Evolutionary conservation across 1,140 invertebrate species (phyloP), one percentile per base, ranked within the genome.

Genomic region (Papilio xuthus): DNA sequence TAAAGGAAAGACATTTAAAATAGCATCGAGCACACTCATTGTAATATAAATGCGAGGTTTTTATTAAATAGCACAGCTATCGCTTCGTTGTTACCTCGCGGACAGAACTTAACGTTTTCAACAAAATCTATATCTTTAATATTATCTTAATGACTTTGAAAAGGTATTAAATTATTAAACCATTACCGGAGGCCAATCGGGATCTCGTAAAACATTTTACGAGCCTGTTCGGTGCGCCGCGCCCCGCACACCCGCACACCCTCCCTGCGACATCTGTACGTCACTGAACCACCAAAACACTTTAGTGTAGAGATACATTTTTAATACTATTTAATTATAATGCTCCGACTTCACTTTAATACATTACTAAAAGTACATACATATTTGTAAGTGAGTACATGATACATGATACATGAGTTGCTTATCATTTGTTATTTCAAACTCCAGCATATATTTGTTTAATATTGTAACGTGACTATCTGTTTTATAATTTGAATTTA

Each of bases 141-240:
- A 72, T 72, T 72, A 74, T 56, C 15, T 12, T 56, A 74, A 53
- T 53, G 4, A 28, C 26, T 20, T 53, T 15, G 47, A 74, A 53
- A 74, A 28, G 47, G 15, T 47, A 74, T 74, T 32, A 28, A 74
- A 74, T 56, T 74, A 74, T 74, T 50, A 50, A 56, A 47, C 72
- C 15, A 56, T 74, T 74, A 53, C 42, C 26, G 26, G 23, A 44
- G 18, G 26, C 13, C 72, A 53, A 50, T 71, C 72, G 47, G 44
- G 47, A 47, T 8, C 44, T 32, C 72, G 26, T 74, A 74, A 74
- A 53, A 28, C 18, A 50, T 74, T 74, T 74, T 56, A 74, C 47
- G 72, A 20, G 12, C 72, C 72, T 6, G 47, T 28, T 26, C 23
- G 20, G 42, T 73, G 6, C 18, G 26, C 20, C 56, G 10, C 56